phyloP scores from a whole-genome alignment of 53 echinoderm and acorn worm genomes.

The Temnopleurus reevesii region DNA sequence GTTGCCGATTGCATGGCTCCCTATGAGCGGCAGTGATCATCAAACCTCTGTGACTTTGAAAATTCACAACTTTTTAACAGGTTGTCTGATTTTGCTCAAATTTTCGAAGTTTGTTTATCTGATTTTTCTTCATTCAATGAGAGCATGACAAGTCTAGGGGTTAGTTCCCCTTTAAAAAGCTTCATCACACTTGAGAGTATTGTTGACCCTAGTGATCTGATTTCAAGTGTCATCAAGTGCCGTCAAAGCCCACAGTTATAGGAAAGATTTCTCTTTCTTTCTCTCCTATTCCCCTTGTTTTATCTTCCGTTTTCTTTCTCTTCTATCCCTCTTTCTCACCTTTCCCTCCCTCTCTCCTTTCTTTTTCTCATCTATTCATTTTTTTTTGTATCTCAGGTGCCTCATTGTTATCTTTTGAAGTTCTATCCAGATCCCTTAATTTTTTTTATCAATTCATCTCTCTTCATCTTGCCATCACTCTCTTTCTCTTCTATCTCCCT shows the following conservation, averaged over 20 bases:
- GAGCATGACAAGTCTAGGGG: too few species aligned
- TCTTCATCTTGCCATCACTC: background rate
- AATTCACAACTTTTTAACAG: too few species aligned
- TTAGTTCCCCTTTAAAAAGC: too few species aligned
- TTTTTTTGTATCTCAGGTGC: background rate
- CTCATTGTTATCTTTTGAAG: background rate
- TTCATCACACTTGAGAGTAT: background rate
- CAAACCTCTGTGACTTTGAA: too few species aligned
- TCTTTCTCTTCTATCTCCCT: background rate
- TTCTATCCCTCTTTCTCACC: background rate
- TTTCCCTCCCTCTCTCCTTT: too few species aligned
- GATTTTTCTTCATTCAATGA: too few species aligned
- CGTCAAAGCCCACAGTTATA: background rate
- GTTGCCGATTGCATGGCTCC: too few species aligned
- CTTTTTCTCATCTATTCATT: background rate
- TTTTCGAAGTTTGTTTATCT: too few species aligned
- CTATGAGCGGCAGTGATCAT: too few species aligned
- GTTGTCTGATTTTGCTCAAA: too few species aligned
- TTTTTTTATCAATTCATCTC: background rate
- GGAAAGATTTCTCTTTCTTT: background rate
- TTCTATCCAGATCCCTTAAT: background rate
- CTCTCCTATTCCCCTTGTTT: too few species aligned
- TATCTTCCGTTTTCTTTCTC: background rate
- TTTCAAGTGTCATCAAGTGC: background rate
- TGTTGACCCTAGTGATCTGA: background rate